Evolutionary conservation across 2,888 invertebrate species (phyloP).

Genomic region (Oxytorus armatus): DNA sequence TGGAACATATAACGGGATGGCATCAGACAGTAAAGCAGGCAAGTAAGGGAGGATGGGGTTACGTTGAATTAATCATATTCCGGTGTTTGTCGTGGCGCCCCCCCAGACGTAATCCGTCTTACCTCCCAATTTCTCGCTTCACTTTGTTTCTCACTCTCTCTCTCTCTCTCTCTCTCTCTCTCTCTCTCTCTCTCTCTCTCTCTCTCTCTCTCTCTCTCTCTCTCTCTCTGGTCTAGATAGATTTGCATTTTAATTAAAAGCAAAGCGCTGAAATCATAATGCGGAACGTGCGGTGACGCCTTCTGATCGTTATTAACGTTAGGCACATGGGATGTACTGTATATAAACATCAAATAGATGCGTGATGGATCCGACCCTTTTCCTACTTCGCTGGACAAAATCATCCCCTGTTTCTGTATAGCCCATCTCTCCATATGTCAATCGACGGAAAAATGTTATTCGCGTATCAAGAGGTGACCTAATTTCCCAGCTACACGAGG

Average conservation of each 20-base stretch:
- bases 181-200: slow-evolving; percentile 60
- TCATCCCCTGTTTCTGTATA: slow-evolving; percentile 31
- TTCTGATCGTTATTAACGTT: slow-evolving; percentile 73
- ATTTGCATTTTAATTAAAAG: slow-evolving; percentile 88
- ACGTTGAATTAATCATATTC: slow-evolving; percentile 84
- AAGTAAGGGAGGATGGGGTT: slow-evolving; percentile 80
- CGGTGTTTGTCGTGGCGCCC: slow-evolving; percentile 83
- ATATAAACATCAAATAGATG: slow-evolving; percentile 67
- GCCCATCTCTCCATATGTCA: slow-evolving; percentile 21
- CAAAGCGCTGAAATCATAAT: slow-evolving; percentile 88
- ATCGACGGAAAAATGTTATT: slow-evolving; percentile 41
- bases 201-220: slow-evolving; percentile 58
- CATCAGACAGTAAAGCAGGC: slow-evolving; percentile 72
- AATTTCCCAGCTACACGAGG: slow-evolving; percentile 8
- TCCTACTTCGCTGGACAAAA: slow-evolving; percentile 40
- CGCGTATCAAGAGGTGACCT: slow-evolving; percentile 26
- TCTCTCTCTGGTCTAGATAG: slow-evolving; percentile 79
- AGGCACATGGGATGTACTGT: slow-evolving; percentile 64
- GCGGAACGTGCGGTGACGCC: slow-evolving; percentile 83
- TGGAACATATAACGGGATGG: slow-evolving; percentile 54
- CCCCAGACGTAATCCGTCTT: slow-evolving; percentile 84
- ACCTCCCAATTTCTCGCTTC: slow-evolving; percentile 81
- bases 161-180: slow-evolving; percentile 71
- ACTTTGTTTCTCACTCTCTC: slow-evolving; percentile 60
- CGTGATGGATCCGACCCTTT: slow-evolving; percentile 54